Conservation (phyloP, 2,113 vertebrate species). For the Sceloporus tristichus region DNA sequence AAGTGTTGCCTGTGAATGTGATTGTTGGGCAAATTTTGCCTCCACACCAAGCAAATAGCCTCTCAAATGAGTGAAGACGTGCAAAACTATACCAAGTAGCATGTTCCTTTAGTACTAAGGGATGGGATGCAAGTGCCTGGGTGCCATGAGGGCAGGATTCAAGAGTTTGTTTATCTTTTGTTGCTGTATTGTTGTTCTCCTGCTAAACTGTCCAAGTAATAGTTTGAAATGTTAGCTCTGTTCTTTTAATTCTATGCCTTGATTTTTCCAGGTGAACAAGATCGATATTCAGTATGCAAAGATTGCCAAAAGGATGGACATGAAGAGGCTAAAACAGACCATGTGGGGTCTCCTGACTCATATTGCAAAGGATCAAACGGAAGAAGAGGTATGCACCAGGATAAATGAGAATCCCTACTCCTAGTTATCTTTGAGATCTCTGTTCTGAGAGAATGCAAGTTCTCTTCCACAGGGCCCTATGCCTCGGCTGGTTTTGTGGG, state of each 20-base stretch:
- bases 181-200: neutral
- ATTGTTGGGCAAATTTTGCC: too few relatives aligned
- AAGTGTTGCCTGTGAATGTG: too few relatives aligned
- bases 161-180: neutral
- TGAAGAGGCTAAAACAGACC: conserved; percentile 89
- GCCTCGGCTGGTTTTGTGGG: neutral
- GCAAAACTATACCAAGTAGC: too few relatives aligned
- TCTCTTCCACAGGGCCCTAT: neutral
- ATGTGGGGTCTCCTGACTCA: conserved; percentile 89
- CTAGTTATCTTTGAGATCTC: neutral
- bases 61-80: too few relatives aligned
- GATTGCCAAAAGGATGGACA: conserved; percentile 94
- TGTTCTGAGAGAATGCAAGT: neutral
- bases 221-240: neutral
- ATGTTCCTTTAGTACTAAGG: too few relatives aligned
- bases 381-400: conserved; percentile 49
- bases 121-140: neutral
- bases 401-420: neutral
- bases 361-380: fast-evolving
- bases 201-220: too few relatives aligned
- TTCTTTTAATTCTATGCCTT: neutral
- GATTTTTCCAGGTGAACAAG: conserved; percentile 85
- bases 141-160: neutral
- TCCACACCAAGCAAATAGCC: too few relatives aligned
- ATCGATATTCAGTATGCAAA: conserved; percentile 91